phyloP scores from a whole-genome alignment of 2,113 vertebrate species.

The Australoheros scitulus region DNA sequence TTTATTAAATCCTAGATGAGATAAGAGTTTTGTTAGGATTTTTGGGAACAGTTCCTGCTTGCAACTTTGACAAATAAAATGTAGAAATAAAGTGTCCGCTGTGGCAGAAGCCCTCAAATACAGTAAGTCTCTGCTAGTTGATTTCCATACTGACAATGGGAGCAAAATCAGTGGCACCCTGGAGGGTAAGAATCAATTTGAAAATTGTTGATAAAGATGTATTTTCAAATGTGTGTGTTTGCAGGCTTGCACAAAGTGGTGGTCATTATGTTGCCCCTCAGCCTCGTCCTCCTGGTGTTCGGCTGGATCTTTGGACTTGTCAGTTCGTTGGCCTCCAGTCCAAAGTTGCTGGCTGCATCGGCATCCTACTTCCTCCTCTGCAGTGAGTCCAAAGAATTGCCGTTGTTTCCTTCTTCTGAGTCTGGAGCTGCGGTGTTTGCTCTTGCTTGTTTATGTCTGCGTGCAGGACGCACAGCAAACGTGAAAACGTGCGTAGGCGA shows the following conservation, averaged over 20 bases:
- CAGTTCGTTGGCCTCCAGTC: conserved; percentile 77
- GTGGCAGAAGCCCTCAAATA: neutral
- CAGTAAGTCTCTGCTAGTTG: neutral
- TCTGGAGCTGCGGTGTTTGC: rapidly evolving
- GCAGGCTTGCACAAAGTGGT: conserved; percentile 80
- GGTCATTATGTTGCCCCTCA: conserved; percentile 81
- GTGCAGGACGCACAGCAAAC: neutral
- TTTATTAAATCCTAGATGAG: neutral
- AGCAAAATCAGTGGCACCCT: conserved; percentile 14
- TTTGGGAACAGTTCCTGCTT: neutral
- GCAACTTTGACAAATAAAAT: neutral
- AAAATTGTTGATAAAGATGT: neutral
- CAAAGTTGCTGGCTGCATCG: conserved; percentile 69
- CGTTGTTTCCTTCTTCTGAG: neutral
- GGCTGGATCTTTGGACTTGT: conserved; percentile 83
- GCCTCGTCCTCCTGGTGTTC: conserved; percentile 79
- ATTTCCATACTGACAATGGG: conserved; percentile 21
- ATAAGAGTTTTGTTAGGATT: neutral
- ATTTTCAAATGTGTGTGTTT: conserved; percentile 29
- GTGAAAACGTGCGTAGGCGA: neutral
- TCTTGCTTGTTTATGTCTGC: neutral
- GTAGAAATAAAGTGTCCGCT: neutral
- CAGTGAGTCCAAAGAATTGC: conserved; percentile 73
- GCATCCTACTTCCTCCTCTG: conserved; percentile 80
- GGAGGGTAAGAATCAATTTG: conserved; percentile 20